Evolutionary conservation across 2,888 invertebrate species (phyloP), one percentile per base, ranked within the genome.

Genomic region (Chorisops tibialis): DNA sequence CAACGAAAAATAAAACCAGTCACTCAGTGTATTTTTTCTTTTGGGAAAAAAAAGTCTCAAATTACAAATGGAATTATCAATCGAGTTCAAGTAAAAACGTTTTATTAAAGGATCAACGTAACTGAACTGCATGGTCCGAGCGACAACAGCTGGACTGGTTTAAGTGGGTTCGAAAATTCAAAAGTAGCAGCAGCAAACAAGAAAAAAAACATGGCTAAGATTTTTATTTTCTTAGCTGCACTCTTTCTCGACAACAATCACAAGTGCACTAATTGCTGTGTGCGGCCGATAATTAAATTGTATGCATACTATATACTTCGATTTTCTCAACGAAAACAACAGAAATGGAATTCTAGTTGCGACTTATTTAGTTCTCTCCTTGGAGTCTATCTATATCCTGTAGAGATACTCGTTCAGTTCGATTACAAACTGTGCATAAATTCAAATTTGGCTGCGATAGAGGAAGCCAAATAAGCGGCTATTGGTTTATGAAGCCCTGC

Each of bases 401-500:
- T n/a, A n/a, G n/a, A 18, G 24, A 19, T 19, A 59, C 39, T 22
- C 38, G n/a, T 49, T 6, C 47, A 39, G 4, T 38, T 48, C 14
- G 59, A 38, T 6, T 49, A 48, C 14, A 22, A 38, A 49, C 49
- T 48, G 52, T 54, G 50, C 49, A 60, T 62, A 62, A 63, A 67
- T 67, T 66, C 63, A 63, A 66, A 63, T 67, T 66, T 61, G 61
- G 64, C 66, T 61, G 66, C 52, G 62, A 58, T 58, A 63, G 50
- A 39, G 11, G 67, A 67, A 67, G 64, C 67, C 67, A 22, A 37
- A 65, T 1, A 66, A 67, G 41, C 64, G 35, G 59, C 48, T 61
- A 67, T 67, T 51, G 67, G 66, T 65, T 67, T 59, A 63, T 50
- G 67, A 67, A 67, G 65, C 67, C 67, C 30, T 38, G 19, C 48